Evolutionary conservation across 1,140 invertebrate species (phyloP).

Genomic region (Hypothenemus hampei): DNA sequence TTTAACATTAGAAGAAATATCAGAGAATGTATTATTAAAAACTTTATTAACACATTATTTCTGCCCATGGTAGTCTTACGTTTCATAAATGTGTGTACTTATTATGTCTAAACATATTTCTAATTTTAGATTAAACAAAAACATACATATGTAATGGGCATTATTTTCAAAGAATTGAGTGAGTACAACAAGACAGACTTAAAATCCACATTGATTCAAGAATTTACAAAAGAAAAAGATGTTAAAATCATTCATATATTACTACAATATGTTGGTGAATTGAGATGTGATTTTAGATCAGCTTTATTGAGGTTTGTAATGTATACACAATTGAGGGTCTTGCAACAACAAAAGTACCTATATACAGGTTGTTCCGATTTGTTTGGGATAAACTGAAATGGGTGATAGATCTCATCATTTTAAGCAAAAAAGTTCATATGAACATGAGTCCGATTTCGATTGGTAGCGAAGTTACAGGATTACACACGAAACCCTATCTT

Average conservation of each 20-base stretch:
- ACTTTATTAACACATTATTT: conserved; percentile 17
- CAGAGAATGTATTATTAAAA: conserved; percentile 10
- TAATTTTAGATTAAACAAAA: conserved; percentile 21
- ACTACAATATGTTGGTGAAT: conserved; percentile 13
- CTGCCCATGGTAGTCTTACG: conserved; percentile 16
- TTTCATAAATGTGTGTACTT: conserved; percentile 1
- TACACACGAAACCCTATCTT: no score
- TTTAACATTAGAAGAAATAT: conserved; percentile 2
- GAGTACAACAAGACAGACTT: conserved; percentile 12
- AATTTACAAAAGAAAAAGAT: background rate
- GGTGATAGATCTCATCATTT: no score
- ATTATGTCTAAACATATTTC: background rate
- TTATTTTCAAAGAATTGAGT: conserved; percentile 5
- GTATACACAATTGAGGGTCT: background rate
- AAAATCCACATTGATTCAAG: conserved; percentile 9
- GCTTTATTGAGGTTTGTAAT: conserved; percentile 25
- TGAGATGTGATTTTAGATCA: conserved; percentile 15
- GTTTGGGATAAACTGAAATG: no score
- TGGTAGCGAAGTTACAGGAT: no score
- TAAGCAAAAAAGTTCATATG: no score
- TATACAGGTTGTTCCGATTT: no score
- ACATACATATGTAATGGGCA: conserved; percentile 7
- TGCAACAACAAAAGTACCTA: background rate
- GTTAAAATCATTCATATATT: conserved; percentile 5
- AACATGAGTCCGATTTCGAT: no score